A percentile compares a stretch with the other conserved stretches of the same genome.
These are phyloP conservation scores for Spondyliosoma cantharus DNA, from an alignment of 2,797 vertebrate genomes.

Conservation along the genomic window DNA sequence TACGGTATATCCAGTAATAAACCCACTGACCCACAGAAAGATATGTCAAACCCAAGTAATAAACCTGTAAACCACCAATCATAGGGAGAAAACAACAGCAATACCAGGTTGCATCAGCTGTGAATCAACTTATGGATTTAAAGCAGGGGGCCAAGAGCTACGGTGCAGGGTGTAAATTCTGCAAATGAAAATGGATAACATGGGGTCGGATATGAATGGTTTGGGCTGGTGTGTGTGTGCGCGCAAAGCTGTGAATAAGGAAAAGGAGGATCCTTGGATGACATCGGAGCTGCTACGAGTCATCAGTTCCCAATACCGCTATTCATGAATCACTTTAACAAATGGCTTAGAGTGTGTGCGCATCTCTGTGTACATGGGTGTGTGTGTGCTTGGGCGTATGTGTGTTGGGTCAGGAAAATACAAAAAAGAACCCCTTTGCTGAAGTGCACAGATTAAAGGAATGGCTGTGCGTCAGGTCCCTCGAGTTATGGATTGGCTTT, in stretches of 20 bases:
- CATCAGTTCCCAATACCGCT: conserved; percentile 60
- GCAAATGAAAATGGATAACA: conserved; percentile 73
- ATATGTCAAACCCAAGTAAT: conserved; percentile 70
- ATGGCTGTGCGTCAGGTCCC: not conserved
- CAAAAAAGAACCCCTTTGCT: not conserved
- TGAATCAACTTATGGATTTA: conserved; percentile 73
- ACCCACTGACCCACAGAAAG: conserved; percentile 65
- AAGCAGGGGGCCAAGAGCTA: conserved; percentile 56
- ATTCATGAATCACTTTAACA: conserved; percentile 71
- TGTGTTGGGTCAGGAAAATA: conserved; percentile 11
- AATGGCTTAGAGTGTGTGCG: conserved; percentile 41
- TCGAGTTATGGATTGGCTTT: conserved; percentile 30
- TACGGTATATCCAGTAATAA: conserved; percentile 66
- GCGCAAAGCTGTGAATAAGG: conserved; percentile 54
- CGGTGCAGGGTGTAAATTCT: conserved; percentile 66
- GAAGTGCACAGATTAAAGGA: conserved; percentile 33
- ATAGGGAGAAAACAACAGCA: conserved; percentile 50
- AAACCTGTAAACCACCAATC: conserved; percentile 73
- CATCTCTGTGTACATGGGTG: conserved; percentile 1
- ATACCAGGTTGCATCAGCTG: conserved; percentile 57
- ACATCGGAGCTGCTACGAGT: conserved; percentile 61
- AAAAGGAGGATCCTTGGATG: conserved; percentile 57
- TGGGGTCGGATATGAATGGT: conserved; percentile 47
- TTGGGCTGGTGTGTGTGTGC: conserved; percentile 13
- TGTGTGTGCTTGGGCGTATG: conserved; percentile 10